These are phyloP conservation scores for Eremophila alpestris DNA, from an alignment of 2,797 vertebrate genomes.

Conservation along the genomic window DNA sequence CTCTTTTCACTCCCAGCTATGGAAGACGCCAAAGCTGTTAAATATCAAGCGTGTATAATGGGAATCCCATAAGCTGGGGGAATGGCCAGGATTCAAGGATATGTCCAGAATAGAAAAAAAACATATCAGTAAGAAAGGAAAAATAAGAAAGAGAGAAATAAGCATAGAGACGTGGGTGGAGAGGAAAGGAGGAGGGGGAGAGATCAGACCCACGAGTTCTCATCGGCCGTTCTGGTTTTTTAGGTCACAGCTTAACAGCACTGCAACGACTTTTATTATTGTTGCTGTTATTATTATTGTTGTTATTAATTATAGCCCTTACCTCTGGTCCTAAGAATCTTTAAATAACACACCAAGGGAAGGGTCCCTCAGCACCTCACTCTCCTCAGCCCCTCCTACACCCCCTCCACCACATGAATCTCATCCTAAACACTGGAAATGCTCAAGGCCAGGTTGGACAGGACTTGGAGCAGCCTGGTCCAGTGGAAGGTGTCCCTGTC, in stretches of 20 bases:
- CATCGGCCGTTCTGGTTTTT: not conserved
- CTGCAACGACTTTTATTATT: not conserved
- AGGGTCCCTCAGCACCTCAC: not conserved
- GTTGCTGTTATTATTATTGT: not conserved
- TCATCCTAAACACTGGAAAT: not conserved
- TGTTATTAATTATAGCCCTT: not conserved
- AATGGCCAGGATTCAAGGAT: constrained; percentile 71
- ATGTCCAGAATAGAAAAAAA: constrained; percentile 52
- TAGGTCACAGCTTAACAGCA: not conserved
- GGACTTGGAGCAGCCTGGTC: not conserved
- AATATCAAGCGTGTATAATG: constrained; percentile 41
- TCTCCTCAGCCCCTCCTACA: not conserved
- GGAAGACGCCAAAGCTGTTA: constrained; percentile 42
- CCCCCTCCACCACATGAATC: not conserved
- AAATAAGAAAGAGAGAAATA: constrained; percentile 10
- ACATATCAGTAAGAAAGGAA: not conserved
- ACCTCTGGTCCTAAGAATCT: not conserved
- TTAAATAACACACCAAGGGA: not conserved
- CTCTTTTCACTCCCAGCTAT: constrained; percentile 55
- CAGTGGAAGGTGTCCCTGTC: not conserved
- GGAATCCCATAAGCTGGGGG: constrained; percentile 50
- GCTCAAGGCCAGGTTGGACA: not conserved
- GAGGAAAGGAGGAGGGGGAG: not conserved
- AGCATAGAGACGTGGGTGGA: not conserved
- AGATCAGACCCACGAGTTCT: not conserved